Evolutionary conservation across 2,113 vertebrate genomes (phyloP), one percentile per base, ranked within the genome.

Genomic region (Epinephelus cyanopodus): DNA sequence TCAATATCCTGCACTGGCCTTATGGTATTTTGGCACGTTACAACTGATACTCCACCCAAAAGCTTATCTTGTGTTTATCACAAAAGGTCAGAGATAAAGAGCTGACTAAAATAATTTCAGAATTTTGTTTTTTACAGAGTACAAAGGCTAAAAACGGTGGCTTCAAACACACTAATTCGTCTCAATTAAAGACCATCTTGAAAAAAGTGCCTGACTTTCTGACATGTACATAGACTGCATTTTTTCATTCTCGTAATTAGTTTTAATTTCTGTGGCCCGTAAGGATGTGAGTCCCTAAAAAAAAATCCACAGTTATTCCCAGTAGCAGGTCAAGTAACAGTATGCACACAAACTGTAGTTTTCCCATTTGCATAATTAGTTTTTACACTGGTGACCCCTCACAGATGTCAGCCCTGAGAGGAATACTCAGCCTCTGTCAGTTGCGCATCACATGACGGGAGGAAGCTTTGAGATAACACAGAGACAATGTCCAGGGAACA

Each of bases 401-500:
- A 27, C 14, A 42, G 48, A 83, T 33, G 21, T n/a, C 37, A 21
- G 12, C 39, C 14, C 23, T 61, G 21, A 64, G 48, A 7, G 3
- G 11, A 69, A 65, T 13, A 57, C 17, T 9, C 27, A 56, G 27
- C 29, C 8, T 1, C 39, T 27, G 33, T 33, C 48, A 52, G 62
- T 6, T 19, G n/a, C 7, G 11, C 61, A 54, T 80, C 74, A 70
- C 83, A 74, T 85, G 73, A 68, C 6, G 42, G 29, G 17, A 77
- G 9, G 62, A 73, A 70, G 8, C 5, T n/a, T n/a, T 45, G 10
- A 80, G 66, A 77, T 76, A 69, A 86, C 60, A 60, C 25, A 2
- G 65, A 80, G 45, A 89, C 73, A 73, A 89, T 82, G 83, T 90
- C 77, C 73, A 84, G 53, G 82, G 48, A 77, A 74, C 61, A 62